phyloP scores from a whole-genome alignment of 2,888 invertebrate species.

The Thecocarcelia acutangulata region DNA sequence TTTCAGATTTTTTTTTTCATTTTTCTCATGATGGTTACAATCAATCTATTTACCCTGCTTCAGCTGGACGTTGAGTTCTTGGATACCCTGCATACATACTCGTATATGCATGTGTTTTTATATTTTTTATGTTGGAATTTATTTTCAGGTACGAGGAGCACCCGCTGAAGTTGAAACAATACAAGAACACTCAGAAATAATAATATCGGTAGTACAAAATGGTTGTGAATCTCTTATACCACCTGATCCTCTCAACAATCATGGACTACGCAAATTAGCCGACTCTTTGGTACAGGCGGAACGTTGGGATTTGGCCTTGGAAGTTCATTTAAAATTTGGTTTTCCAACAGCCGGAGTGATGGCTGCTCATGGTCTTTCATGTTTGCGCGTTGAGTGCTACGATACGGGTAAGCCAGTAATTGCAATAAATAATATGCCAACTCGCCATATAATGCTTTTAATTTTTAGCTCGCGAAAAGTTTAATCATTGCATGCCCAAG shows the following conservation, averaged over 20 bases:
- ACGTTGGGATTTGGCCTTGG: conserved; percentile 91
- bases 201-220: conserved; percentile 83
- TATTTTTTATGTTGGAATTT: no score
- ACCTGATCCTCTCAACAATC: conserved; percentile 78
- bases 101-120: no score
- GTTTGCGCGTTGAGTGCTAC: conserved; percentile 89
- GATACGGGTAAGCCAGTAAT: conserved; percentile 84
- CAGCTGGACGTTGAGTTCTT: no score
- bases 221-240: conserved; percentile 82
- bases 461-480: conserved; percentile 79
- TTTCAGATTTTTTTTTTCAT: no score
- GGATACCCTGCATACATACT: no score
- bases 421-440: neutral
- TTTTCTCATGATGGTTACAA: no score
- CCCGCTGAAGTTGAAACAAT: conserved; percentile 84
- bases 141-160: conserved; percentile 79
- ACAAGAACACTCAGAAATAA: conserved; percentile 85
- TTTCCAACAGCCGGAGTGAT: conserved; percentile 89
- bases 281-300: conserved; percentile 90
- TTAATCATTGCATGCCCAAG: conserved; percentile 79
- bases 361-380: conserved; percentile 94
- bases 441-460: neutral
- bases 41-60: no score
- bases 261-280: conserved; percentile 87
- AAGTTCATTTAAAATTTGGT: conserved; percentile 93